Percentiles rank a stretch among this genome's conserved stretches.
phyloP scores from a whole-genome alignment of 2,888 invertebrate genomes.

The Scaptomyza caliginosa region DNA sequence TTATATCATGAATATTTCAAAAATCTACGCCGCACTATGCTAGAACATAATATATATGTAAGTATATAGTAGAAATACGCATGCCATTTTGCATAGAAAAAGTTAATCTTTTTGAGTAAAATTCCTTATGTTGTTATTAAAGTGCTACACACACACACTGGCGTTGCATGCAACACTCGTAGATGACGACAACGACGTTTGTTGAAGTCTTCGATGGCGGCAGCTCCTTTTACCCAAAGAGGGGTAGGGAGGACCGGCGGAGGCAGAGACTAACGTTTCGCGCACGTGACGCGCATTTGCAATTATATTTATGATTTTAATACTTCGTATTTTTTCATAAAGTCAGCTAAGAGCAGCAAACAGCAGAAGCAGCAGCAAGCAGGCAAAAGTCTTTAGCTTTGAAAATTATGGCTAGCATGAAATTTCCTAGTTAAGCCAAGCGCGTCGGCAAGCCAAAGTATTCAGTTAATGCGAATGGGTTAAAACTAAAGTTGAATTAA shows the following conservation, averaged over 20 bases:
- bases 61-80: constrained; percentile 2
- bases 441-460: constrained; percentile 28
- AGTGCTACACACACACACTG: constrained; percentile 43
- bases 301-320: constrained; percentile 81
- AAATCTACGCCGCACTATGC: constrained; percentile 49
- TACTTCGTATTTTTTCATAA: constrained; percentile 82
- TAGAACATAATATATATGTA: not conserved
- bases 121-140: constrained; percentile 64
- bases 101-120: constrained; percentile 78
- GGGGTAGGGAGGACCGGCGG: not conserved
- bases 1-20: constrained; percentile 75
- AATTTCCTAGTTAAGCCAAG: constrained; percentile 52
- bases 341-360: constrained; percentile 37
- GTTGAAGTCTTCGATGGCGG: constrained; percentile 15
- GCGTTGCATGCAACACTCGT: constrained; percentile 60
- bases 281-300: constrained; percentile 81
- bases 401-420: constrained; percentile 64
- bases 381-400: constrained; percentile 27
- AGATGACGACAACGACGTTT: constrained; percentile 11
- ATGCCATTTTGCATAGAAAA: constrained; percentile 65
- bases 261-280: constrained; percentile 77
- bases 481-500: constrained; percentile 17
- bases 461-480: constrained; percentile 61
- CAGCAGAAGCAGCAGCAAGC: constrained; percentile 13
- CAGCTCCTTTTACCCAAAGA: constrained; percentile 32